Evolutionary conservation across 2,797 vertebrate genomes (phyloP).

Genomic region (Acridotheres tristis): DNA sequence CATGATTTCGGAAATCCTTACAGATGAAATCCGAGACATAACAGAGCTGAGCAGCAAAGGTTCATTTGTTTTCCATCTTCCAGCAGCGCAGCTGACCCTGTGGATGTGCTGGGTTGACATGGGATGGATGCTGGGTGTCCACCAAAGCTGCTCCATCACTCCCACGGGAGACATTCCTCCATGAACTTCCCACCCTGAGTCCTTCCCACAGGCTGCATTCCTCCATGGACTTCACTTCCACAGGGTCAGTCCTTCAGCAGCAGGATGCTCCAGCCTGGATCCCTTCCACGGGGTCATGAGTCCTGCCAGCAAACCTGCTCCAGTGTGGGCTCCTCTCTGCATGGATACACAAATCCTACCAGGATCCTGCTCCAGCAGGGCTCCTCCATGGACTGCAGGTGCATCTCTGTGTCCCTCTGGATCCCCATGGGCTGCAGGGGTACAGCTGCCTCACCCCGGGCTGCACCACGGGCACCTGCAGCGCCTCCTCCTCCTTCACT

Average conservation of each 20-base stretch:
- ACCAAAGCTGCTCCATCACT: background rate
- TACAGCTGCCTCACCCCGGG: background rate
- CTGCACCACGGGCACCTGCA: background rate
- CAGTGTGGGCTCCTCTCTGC: background rate
- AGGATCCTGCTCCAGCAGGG: background rate
- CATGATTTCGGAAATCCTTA: background rate
- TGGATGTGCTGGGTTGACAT: background rate
- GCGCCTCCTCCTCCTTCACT: background rate
- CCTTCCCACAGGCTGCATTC: background rate
- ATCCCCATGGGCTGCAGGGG: background rate
- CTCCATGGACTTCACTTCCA: background rate
- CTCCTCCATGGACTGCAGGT: background rate
- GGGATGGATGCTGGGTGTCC: background rate
- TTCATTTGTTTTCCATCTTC: background rate
- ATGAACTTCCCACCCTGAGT: background rate
- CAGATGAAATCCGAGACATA: fast-evolving
- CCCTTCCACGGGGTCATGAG: background rate
- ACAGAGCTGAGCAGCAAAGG: background rate
- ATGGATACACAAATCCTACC: background rate
- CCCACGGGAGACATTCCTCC: fast-evolving
- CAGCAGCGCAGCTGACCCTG: background rate
- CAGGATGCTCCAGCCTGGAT: background rate
- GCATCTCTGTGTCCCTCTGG: background rate
- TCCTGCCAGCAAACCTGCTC: background rate
- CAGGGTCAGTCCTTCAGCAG: background rate